Conservation (phyloP, 2,888 invertebrate genomes). For the Megamerina dolium region DNA sequence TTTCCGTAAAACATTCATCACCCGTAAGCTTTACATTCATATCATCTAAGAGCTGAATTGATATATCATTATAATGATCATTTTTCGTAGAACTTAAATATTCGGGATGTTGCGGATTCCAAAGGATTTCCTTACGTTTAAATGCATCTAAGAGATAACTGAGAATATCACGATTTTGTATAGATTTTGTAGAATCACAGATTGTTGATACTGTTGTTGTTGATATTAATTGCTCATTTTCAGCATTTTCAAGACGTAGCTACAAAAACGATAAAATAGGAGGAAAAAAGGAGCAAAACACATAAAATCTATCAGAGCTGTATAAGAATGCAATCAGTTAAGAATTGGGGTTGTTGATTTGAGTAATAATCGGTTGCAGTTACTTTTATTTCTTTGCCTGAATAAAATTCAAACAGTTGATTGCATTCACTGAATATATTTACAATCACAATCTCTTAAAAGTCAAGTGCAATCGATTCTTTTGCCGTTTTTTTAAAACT, state of each 20-base stretch:
- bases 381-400: no score
- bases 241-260: slow-evolving; percentile 16
- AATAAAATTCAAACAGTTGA: no score
- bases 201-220: slow-evolving; percentile 30
- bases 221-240: slow-evolving; percentile 29
- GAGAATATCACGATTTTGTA: slow-evolving; percentile 31
- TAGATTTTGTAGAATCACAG: slow-evolving; percentile 26
- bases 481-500: no score
- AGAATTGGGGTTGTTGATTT: no score
- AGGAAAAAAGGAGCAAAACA: neutral
- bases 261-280: slow-evolving; percentile 3
- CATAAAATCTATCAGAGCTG: no score
- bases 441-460: no score
- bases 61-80: slow-evolving; percentile 28
- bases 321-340: no score
- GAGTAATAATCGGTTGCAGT: no score
- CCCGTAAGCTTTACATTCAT: slow-evolving; percentile 28
- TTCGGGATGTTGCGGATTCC: slow-evolving; percentile 35
- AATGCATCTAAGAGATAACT: slow-evolving; percentile 31
- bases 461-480: no score
- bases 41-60: slow-evolving; percentile 26
- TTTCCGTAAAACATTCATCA: slow-evolving; percentile 32
- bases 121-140: slow-evolving; percentile 29
- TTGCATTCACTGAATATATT: no score
- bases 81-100: slow-evolving; percentile 28